Evolutionary conservation across 2,888 invertebrate genomes (phyloP).

Genomic region (Diarsia mendica): DNA sequence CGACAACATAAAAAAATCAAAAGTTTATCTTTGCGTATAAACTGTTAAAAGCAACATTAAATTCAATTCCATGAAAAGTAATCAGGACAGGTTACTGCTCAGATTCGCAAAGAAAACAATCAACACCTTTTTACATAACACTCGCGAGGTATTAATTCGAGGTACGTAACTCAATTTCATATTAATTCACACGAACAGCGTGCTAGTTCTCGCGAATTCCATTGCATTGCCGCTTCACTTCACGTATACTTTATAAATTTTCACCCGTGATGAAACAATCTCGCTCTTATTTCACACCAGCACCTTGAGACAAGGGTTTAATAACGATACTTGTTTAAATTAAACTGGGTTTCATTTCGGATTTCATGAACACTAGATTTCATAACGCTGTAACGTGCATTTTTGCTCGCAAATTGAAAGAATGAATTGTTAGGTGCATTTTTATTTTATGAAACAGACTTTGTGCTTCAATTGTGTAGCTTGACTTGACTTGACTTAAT

Average conservation of each 20-base stretch:
- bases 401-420: slow-evolving; percentile 36
- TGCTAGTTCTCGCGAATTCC: slow-evolving; percentile 70
- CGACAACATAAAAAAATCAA: not conserved
- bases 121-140: slow-evolving; percentile 41
- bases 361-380: slow-evolving; percentile 40
- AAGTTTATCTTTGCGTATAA: not conserved
- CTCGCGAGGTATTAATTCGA: slow-evolving; percentile 28
- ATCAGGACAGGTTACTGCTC: not conserved
- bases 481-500: too few relatives aligned
- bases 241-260: slow-evolving; percentile 73
- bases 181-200: slow-evolving; percentile 63
- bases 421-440: slow-evolving; percentile 42
- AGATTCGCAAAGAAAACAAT: not conserved
- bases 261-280: slow-evolving; percentile 64
- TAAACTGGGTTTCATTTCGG: slow-evolving; percentile 56
- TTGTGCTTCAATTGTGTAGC: too few relatives aligned
- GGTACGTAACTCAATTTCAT: slow-evolving; percentile 44
- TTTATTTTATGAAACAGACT: slow-evolving; percentile 23
- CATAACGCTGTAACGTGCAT: slow-evolving; percentile 23
- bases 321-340: slow-evolving; percentile 62
- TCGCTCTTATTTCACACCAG: slow-evolving; percentile 58
- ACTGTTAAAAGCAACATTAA: not conserved
- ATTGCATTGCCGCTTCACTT: slow-evolving; percentile 74
- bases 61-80: slow-evolving; percentile 18
- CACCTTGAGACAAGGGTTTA: slow-evolving; percentile 52